Base-by-base conservation (phyloP, 2,797 vertebrate species). In the Allobates femoralis region DNA sequence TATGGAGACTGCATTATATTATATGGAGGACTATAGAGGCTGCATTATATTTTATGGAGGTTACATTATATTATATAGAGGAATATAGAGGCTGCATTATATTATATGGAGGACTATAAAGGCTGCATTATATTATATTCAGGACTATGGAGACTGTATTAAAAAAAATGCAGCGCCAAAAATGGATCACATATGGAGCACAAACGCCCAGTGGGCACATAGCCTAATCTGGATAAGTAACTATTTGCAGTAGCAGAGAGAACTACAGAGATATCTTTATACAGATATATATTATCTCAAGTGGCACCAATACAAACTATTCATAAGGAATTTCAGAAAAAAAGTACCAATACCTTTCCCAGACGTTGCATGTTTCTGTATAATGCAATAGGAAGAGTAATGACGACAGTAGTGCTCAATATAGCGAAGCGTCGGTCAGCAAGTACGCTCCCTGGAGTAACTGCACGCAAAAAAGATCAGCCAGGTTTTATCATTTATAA, bases 341-440 rank as follows among this genome's bases (percentile, higher is more conserved):
- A 10, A 46, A 8, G 41, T 46, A 46, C 11, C 2, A 23, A 26
- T 93, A 98, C 98, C 97, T 98, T 99, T 90, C 97, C 97, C 41
- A 99, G 93, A 89, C 94, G 97, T 86, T 95, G 93, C 90, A 99
- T 94, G 87, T 98, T 95, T 87, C 93, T 95, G 91, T 96, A 96
- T 66, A 99, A 93, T 11, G 97, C 99, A 83, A 99, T 90, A 55
- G 98, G 98, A 85, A 99, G 90, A 0, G 95, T 97, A 91, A 97
- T 96, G 12, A 93, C 60, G 66, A 96, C 2, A 0, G 97, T 99
- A 58, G 95, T 93, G 62, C 96, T 84, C 56, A 96, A 78, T 91
- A 99, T 98, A 76, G 98, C 94, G 93, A 97, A 96, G 88, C 93
- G 96, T 64, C 97, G 96, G 66, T 97, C 92, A 60, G 94, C 93